phyloP scores from a whole-genome alignment of 92 coral and sea anemone genomes.

The Palythoa heliodiscus region DNA sequence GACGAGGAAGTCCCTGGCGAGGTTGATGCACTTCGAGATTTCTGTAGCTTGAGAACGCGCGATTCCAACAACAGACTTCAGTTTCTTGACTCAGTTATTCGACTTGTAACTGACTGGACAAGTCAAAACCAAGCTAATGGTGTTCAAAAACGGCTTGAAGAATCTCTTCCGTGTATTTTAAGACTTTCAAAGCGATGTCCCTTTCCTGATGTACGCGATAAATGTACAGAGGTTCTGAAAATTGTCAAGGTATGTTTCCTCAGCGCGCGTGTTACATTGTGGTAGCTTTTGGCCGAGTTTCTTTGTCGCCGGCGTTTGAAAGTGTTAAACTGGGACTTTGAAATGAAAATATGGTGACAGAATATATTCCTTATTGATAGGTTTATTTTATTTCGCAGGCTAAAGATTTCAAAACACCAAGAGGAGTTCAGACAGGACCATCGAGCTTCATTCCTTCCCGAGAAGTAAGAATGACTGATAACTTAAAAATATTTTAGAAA shows the following conservation, averaged over 20 bases:
- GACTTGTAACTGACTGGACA: constrained; percentile 72
- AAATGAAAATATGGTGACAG: background rate
- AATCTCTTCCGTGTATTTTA: constrained; percentile 80
- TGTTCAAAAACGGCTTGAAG: constrained; percentile 63
- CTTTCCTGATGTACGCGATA: constrained; percentile 90
- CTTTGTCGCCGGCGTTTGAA: background rate
- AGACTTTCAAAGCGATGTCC: constrained; percentile 89
- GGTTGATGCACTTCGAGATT: constrained; percentile 76
- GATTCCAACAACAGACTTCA: constrained; percentile 63
- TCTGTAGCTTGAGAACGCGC: constrained; percentile 80
- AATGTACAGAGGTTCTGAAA: constrained; percentile 70
- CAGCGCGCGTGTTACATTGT: background rate
- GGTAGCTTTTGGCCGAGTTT: constrained; percentile 9
- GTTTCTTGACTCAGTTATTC: constrained; percentile 73
- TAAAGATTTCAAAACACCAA: constrained; percentile 78
- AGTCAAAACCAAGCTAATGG: constrained; percentile 69
- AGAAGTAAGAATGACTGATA: constrained; percentile 64
- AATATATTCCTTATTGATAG: constrained; percentile 22
- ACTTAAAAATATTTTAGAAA: background rate
- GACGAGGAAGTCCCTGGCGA: constrained; percentile 84
- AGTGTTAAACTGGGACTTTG: background rate
- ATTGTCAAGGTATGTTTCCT: constrained; percentile 74
- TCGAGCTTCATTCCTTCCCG: constrained; percentile 87
- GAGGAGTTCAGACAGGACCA: constrained; percentile 83
- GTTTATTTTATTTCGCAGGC: constrained; percentile 59